Conservation (phyloP, 1,140 invertebrate species). For the Prorops nasuta region DNA sequence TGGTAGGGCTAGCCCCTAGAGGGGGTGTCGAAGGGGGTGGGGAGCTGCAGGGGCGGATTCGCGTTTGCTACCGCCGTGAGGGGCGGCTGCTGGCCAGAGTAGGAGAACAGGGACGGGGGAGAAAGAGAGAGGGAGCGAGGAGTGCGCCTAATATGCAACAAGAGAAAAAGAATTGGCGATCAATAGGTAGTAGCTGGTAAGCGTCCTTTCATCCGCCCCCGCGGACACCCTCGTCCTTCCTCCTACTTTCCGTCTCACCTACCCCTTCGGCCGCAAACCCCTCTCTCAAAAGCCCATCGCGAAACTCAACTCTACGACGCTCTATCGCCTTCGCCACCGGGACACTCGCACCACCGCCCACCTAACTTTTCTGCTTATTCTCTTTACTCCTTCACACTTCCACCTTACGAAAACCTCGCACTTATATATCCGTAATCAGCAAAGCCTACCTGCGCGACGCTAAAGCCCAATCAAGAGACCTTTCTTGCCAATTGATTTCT, state of each 20-base stretch:
- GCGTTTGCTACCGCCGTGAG: background rate
- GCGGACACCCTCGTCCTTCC: constrained; percentile 41
- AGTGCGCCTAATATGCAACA: constrained; percentile 57
- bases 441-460: no score
- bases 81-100: constrained; percentile 14
- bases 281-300: constrained; percentile 15
- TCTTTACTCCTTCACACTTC: background rate
- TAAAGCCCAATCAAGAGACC: no score
- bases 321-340: constrained; percentile 27
- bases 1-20: no score
- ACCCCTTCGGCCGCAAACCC: constrained; percentile 2
- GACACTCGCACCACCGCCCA: constrained; percentile 27
- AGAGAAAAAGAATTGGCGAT: constrained; percentile 59
- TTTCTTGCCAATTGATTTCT: no score
- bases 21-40: constrained; percentile 10
- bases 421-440: no score
- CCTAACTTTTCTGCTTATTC: constrained; percentile 19
- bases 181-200: constrained; percentile 59
- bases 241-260: constrained; percentile 18
- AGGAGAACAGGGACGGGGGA: constrained; percentile 24
- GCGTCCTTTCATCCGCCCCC: constrained; percentile 55
- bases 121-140: constrained; percentile 32
- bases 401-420: no score
- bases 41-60: constrained; percentile 5
- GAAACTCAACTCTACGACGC: constrained; percentile 23